phyloP scores from a whole-genome alignment of 2,113 vertebrate genomes.

The Sturnira hondurensis region DNA sequence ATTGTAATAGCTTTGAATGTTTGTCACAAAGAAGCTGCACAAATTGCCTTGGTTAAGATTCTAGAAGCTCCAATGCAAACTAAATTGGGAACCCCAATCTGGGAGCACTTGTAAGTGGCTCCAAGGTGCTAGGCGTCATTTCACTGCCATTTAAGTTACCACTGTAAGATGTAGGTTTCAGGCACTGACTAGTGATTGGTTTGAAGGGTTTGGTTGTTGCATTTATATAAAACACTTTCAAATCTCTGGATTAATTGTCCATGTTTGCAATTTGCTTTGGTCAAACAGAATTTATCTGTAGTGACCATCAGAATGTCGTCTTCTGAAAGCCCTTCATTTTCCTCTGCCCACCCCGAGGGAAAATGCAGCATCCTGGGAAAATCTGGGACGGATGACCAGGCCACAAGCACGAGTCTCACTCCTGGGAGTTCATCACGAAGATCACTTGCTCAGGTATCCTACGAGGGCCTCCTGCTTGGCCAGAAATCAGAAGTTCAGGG shows the following conservation, averaged over 20 bases:
- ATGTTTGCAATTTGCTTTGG: background rate
- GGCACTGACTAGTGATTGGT: background rate
- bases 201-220: background rate
- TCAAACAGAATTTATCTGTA: constrained; percentile 34
- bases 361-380: background rate
- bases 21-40: constrained; percentile 49
- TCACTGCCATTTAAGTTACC: background rate
- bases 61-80: background rate
- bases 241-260: background rate
- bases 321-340: background rate
- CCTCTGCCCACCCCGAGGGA: background rate
- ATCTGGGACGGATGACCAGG: background rate
- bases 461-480: background rate
- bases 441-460: background rate
- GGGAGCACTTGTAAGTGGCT: background rate
- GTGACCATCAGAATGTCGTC: background rate
- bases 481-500: background rate
- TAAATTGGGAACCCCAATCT: background rate
- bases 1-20: constrained; percentile 11
- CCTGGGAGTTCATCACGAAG: constrained; percentile 3
- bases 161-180: background rate
- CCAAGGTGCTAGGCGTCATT: background rate
- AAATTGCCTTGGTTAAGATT: constrained; percentile 34
- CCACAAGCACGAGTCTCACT: background rate
- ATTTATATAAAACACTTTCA: constrained; percentile 40